Base-by-base conservation (phyloP, 2,888 invertebrate species). In the Stenotaenia linearis region DNA sequence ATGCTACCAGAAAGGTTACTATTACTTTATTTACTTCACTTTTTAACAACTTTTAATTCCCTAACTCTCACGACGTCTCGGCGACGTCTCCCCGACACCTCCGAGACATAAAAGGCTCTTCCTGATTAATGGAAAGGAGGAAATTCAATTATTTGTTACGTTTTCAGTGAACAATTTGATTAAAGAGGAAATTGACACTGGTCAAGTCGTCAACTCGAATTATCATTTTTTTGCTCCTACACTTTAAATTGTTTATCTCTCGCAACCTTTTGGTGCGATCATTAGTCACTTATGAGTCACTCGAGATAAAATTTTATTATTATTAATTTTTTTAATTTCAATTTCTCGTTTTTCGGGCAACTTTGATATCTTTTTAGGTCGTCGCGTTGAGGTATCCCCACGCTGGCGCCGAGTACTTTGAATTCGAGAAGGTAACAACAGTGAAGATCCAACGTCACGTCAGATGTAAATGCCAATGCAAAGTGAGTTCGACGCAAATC, bases 391-490 rank as follows among this genome's bases (percentile, higher is more conserved):
- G 81, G 32, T 81, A 81, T 76, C 81, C 81, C 28, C 80, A 79
- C 32, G 45, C 80, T 15, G 81, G 78, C 37, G 80, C 81, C n/a
- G 80, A 81, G 21, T 81, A 78, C 79, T 81, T 81, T 61, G 79
- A 79, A 28, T 80, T 79, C 28, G 81, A 81, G 74, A 74, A 40
- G n/a, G 80, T 80, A 45, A 79, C 79, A 1, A 75, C 25, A 30
- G 79, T 81, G 12, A 80, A 77, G 37, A 77, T 81, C n/a, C 80
- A 81, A 37, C 45, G 81, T 23, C 81, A 81, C 35, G 77, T 74
- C 23, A 80, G 77, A 69, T 81, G 81, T n/a, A 61, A 80, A 61
- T 81, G 81, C 56, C 81, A 80, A 56, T 81, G 81, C 78, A 81
- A 81, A 78, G 81, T 81, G 75, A 69, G 78, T 23, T 30, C 5